These are phyloP conservation scores for Metacarcinus magister DNA, from an alignment of 2,888 invertebrate genomes.

Conservation along the genomic window DNA sequence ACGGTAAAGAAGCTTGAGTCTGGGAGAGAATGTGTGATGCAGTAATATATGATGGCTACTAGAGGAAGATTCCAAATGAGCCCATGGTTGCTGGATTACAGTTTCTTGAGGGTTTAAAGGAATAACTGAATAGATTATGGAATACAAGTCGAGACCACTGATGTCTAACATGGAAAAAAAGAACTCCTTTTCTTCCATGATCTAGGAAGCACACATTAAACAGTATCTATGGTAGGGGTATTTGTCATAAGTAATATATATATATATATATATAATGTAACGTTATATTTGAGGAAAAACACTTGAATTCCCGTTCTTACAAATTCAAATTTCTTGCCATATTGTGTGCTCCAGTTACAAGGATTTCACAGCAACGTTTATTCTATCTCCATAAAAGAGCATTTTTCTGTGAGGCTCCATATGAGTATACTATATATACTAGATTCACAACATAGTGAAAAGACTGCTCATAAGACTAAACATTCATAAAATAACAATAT, in stretches of 20 bases:
- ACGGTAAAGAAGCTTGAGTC: too few species aligned
- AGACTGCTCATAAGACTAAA: not conserved
- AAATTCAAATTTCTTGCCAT: not conserved
- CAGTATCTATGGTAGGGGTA: not conserved
- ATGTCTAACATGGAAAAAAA: too few species aligned
- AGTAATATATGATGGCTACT: too few species aligned
- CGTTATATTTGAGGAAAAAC: not conserved
- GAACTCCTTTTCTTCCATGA: too few species aligned
- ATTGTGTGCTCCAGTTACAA: not conserved
- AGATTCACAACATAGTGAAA: not conserved
- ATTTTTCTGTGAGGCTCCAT: not conserved
- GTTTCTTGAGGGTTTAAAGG: too few species aligned
- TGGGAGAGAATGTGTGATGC: too few species aligned
- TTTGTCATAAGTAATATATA: not conserved
- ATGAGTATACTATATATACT: not conserved
- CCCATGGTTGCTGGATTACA: too few species aligned
- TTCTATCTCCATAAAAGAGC: not conserved
- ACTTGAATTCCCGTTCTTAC: not conserved
- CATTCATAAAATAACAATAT: not conserved
- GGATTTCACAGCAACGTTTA: not conserved
- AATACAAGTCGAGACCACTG: too few species aligned
- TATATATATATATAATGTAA: not conserved
- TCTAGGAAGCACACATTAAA: too few species aligned
- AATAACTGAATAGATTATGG: too few species aligned
- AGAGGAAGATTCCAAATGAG: too few species aligned